phyloP scores from a whole-genome alignment of 2,888 invertebrate genomes.

The Schizaphis graminum region DNA sequence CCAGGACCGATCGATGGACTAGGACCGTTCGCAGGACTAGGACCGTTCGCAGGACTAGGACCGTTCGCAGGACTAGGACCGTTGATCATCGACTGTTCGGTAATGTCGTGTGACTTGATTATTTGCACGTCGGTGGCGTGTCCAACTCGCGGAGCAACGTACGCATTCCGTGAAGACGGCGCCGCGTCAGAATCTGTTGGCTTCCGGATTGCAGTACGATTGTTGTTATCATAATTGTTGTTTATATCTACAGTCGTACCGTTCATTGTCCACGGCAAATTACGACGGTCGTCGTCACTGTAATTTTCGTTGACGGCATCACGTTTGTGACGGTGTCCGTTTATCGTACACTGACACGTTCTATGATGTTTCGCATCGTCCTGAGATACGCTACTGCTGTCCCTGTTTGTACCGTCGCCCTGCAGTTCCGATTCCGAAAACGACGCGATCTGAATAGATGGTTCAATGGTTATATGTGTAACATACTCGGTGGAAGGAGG shows the following conservation, averaged over 20 bases:
- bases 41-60: no score
- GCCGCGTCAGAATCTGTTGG: not conserved
- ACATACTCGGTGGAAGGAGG: not conserved
- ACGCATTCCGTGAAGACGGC: not conserved
- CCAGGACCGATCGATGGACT: not conserved
- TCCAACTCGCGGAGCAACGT: constrained; percentile 14
- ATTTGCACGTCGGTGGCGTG: constrained; percentile 59
- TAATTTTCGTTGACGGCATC: not conserved
- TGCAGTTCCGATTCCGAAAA: constrained; percentile 57
- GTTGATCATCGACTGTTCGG: constrained; percentile 5
- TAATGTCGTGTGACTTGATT: constrained; percentile 51
- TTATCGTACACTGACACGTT: constrained; percentile 32
- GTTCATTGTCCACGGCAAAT: not conserved
- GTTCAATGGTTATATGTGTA: constrained; percentile 60
- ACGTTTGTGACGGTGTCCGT: constrained; percentile 51
- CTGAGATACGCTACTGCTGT: not conserved
- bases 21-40: not conserved
- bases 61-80: not conserved
- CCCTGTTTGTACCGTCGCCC: constrained; percentile 18
- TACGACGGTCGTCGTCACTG: not conserved
- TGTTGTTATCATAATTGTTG: not conserved
- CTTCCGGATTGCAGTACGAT: not conserved
- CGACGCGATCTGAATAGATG: constrained; percentile 65
- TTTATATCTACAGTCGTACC: not conserved
- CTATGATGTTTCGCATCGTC: constrained; percentile 2